Conservation (phyloP, 2,797 vertebrate species). For the Argyrosomus regius region DNA sequence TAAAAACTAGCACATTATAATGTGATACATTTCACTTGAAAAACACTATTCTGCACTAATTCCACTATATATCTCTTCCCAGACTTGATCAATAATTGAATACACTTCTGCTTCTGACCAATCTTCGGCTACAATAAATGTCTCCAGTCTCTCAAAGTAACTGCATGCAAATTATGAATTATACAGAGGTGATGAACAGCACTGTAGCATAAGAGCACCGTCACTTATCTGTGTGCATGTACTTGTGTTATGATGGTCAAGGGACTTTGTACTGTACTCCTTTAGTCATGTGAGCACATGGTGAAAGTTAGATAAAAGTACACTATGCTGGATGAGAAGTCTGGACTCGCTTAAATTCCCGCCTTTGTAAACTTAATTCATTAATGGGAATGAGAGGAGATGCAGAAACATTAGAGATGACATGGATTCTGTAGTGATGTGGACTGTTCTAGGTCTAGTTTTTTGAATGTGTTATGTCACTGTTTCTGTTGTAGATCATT, state of each 20-base stretch:
- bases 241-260: constrained; percentile 14
- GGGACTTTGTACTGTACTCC: constrained; percentile 11
- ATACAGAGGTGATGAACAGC: background rate
- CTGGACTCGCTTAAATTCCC: background rate
- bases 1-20: background rate
- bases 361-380: constrained; percentile 5
- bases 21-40: background rate
- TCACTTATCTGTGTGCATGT: constrained; percentile 12
- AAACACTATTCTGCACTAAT: background rate
- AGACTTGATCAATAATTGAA: constrained; percentile 6
- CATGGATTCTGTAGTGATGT: background rate
- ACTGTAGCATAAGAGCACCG: too few species aligned
- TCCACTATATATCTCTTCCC: background rate
- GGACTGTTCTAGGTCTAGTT: background rate
- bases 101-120: background rate
- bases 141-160: background rate
- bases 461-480: background rate
- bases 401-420: background rate
- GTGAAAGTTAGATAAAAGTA: constrained; percentile 18
- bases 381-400: background rate
- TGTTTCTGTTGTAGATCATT: background rate
- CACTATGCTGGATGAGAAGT: background rate
- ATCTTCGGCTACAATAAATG: background rate
- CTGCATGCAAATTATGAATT: background rate
- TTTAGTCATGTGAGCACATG: constrained; percentile 6